Percentiles rank a stretch among this genome's conserved stretches.
phyloP scores from a whole-genome alignment of 2,797 vertebrate species.

The Fratercula arctica region DNA sequence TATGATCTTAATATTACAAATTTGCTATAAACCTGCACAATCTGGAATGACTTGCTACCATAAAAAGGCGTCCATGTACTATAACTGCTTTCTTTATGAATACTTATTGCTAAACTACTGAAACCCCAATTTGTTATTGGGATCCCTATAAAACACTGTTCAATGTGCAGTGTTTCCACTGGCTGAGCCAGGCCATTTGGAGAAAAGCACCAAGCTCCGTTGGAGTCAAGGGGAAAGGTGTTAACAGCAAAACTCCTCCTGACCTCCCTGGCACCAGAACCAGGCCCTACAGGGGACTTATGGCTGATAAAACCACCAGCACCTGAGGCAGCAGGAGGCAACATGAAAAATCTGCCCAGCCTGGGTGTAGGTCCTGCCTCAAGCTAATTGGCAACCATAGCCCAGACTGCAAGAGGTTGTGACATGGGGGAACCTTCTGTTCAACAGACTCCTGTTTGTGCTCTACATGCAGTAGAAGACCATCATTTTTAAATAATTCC shows the following conservation, averaged over 20 bases:
- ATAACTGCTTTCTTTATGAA: not conserved
- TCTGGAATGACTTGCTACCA: not conserved
- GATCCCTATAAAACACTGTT: not conserved
- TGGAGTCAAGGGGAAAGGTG: not conserved
- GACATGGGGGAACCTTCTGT: not conserved
- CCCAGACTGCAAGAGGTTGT: not conserved
- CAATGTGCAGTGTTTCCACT: not conserved
- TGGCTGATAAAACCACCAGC: not conserved
- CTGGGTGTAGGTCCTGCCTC: not conserved
- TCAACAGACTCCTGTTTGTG: not conserved
- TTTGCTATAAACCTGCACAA: not conserved
- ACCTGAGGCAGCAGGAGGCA: not conserved
- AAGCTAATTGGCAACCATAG: not conserved
- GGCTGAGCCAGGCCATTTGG: not conserved
- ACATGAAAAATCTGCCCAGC: not conserved
- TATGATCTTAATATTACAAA: not conserved
- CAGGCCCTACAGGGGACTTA: not conserved
- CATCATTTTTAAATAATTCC: not conserved
- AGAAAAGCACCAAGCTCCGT: not conserved
- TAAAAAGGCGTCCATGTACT: not conserved
- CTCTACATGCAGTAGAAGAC: not conserved
- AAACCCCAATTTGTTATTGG: not conserved
- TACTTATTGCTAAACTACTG: not conserved
- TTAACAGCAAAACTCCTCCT: not conserved
- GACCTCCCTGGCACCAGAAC: not conserved